Evolutionary conservation across 1,140 invertebrate genomes (phyloP).

Genomic region (Phthorimaea operculella): DNA sequence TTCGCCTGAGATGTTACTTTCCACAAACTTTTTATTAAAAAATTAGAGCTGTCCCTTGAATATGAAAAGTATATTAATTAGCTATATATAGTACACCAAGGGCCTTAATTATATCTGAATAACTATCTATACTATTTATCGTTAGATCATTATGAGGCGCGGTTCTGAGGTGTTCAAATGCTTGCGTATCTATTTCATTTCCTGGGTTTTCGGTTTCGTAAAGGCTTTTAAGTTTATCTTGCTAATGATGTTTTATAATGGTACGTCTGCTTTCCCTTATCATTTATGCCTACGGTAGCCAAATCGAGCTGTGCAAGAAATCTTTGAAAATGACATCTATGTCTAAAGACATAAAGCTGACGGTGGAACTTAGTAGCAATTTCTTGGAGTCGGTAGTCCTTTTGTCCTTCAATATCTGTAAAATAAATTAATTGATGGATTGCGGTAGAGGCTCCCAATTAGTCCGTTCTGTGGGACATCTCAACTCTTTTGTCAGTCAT

Average conservation of each 20-base stretch:
- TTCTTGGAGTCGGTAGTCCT: constrained; percentile 19
- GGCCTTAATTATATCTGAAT: no score
- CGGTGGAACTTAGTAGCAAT: constrained; percentile 37
- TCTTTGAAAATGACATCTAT: constrained; percentile 26
- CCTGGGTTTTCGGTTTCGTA: constrained; percentile 37
- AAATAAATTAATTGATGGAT: constrained; percentile 63
- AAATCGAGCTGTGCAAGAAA: constrained; percentile 14
- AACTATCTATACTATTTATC: no score
- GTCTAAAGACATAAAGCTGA: constrained; percentile 17
- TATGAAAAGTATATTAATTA: no score
- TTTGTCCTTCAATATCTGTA: constrained; percentile 53
- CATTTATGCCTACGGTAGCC: constrained; percentile 61
- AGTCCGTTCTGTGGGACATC: constrained; percentile 49
- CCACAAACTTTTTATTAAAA: no score
- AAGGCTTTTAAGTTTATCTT: constrained; percentile 62
- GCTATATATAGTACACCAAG: no score
- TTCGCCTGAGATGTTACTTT: no score
- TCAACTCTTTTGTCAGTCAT: constrained; percentile 51
- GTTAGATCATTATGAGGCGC: background rate
- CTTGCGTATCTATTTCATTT: constrained; percentile 33
- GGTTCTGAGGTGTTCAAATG: constrained; percentile 27
- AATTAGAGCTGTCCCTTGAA: no score
- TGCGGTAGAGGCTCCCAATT: constrained; percentile 52
- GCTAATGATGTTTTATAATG: constrained; percentile 65
- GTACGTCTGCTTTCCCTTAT: constrained; percentile 36